These are phyloP conservation scores for Macrobrachium rosenbergii DNA, from an alignment of 1,140 invertebrate genomes.

Conservation along the genomic window DNA sequence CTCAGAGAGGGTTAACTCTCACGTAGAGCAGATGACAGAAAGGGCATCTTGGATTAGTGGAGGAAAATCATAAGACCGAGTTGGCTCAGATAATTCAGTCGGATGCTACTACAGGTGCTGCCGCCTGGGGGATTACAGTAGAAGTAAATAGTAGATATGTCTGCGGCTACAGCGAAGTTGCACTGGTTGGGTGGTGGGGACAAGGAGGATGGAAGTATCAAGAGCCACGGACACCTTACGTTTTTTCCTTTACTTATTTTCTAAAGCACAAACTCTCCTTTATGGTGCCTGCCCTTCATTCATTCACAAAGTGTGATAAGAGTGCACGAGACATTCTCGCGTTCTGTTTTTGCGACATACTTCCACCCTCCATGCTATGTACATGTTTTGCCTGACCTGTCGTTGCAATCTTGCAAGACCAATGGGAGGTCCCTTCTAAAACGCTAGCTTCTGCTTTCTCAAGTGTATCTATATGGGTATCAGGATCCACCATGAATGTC, in stretches of 20 bases:
- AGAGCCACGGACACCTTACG: constrained; percentile 4
- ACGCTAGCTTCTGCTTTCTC: constrained; percentile 97
- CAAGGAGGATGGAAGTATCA: constrained; percentile 41
- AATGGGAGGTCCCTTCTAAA: constrained; percentile 99
- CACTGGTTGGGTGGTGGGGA: constrained; percentile 41
- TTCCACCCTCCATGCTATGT: constrained; percentile 61
- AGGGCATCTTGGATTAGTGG: too few relatives aligned
- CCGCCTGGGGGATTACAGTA: constrained; percentile 37
- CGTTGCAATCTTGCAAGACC: constrained; percentile 99
- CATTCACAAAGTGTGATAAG: too few relatives aligned
- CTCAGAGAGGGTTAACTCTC: too few relatives aligned
- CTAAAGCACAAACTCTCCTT: too few relatives aligned
- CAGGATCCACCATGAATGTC: constrained; percentile 97
- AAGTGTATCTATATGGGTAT: constrained; percentile 98
- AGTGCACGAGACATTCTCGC: not conserved
- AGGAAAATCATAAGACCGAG: not conserved
- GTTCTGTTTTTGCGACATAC: constrained; percentile 41
- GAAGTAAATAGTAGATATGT: constrained; percentile 52
- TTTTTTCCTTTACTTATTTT: too few relatives aligned
- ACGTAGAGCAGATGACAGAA: not conserved
- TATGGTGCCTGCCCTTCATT: too few relatives aligned
- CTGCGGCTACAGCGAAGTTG: constrained; percentile 45
- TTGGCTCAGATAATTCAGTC: constrained; percentile 34
- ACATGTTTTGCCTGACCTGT: constrained; percentile 80
- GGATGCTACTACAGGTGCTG: constrained; percentile 50